Conservation (phyloP, 2,888 invertebrate genomes). For the Embidobia sp. region DNA sequence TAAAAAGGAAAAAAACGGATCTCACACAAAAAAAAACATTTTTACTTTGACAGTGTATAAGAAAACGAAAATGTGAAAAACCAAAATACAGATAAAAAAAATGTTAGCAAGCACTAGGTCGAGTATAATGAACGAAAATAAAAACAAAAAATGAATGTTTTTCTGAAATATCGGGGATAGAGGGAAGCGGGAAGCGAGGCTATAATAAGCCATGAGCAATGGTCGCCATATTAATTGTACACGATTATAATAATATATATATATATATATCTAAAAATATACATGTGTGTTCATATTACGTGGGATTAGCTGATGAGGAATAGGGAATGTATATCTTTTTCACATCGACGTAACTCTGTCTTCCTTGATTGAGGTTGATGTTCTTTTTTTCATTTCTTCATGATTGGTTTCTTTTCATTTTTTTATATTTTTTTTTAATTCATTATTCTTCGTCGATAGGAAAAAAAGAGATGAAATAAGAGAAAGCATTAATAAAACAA, state of each 20-base stretch:
- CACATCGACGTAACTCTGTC: slow-evolving; percentile 43
- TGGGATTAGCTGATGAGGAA: slow-evolving; percentile 64
- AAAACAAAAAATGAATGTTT: slow-evolving; percentile 14
- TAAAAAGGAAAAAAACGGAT: background rate
- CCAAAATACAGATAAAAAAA: slow-evolving; percentile 23
- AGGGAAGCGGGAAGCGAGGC: slow-evolving; percentile 77
- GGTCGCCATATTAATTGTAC: slow-evolving; percentile 75
- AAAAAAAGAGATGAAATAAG: slow-evolving; percentile 80
- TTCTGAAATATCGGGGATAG: slow-evolving; percentile 19
- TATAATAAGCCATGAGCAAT: slow-evolving; percentile 76
- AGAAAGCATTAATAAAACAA: slow-evolving; percentile 87
- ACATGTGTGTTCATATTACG: slow-evolving; percentile 60
- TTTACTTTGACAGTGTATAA: slow-evolving; percentile 28
- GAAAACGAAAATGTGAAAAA: slow-evolving; percentile 9
- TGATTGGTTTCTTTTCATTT: no score
- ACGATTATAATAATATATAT: slow-evolving; percentile 72
- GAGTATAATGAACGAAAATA: slow-evolving; percentile 56
- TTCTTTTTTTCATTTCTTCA: no score
- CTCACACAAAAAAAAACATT: background rate
- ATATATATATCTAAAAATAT: slow-evolving; percentile 65
- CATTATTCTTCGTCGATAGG: slow-evolving; percentile 66
- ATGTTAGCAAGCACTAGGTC: slow-evolving; percentile 71
- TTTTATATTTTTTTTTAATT: slow-evolving; percentile 9
- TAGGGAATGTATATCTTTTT: slow-evolving; percentile 40
- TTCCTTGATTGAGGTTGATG: slow-evolving; percentile 9